phyloP scores from a whole-genome alignment of 2,113 vertebrate genomes.

The Hypanus sabinus region DNA sequence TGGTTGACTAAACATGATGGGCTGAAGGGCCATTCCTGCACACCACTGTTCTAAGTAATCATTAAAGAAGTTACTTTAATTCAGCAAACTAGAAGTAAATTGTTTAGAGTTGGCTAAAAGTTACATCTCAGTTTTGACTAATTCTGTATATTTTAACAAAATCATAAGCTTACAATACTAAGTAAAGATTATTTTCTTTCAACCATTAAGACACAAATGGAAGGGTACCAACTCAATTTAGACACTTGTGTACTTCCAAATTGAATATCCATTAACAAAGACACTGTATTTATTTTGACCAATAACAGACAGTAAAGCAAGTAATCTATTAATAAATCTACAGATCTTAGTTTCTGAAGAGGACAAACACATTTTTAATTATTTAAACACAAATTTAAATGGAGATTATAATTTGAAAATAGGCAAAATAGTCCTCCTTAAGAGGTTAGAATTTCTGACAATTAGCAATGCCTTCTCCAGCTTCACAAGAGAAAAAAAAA shows the following conservation, averaged over 20 bases:
- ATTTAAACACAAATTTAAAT: background rate
- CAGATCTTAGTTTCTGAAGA: background rate
- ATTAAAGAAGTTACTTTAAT: too few species aligned
- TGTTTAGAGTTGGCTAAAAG: background rate
- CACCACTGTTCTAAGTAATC: too few species aligned
- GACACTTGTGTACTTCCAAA: background rate
- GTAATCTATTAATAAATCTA: background rate
- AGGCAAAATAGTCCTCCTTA: background rate
- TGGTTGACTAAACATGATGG: too few species aligned
- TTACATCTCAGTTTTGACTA: background rate
- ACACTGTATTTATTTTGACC: background rate
- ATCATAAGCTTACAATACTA: background rate
- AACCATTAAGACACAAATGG: background rate
- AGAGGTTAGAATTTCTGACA: background rate
- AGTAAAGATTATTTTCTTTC: too few species aligned
- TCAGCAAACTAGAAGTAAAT: background rate
- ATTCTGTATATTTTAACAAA: background rate
- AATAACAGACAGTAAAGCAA: background rate
- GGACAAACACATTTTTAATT: background rate
- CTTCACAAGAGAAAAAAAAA: background rate
- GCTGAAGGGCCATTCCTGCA: too few species aligned
- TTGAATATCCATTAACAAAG: background rate
- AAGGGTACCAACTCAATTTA: background rate
- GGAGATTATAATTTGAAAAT: background rate
- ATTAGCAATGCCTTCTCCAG: background rate